phyloP scores from a whole-genome alignment of 2,113 vertebrate species.

The Fregetta grallaria region DNA sequence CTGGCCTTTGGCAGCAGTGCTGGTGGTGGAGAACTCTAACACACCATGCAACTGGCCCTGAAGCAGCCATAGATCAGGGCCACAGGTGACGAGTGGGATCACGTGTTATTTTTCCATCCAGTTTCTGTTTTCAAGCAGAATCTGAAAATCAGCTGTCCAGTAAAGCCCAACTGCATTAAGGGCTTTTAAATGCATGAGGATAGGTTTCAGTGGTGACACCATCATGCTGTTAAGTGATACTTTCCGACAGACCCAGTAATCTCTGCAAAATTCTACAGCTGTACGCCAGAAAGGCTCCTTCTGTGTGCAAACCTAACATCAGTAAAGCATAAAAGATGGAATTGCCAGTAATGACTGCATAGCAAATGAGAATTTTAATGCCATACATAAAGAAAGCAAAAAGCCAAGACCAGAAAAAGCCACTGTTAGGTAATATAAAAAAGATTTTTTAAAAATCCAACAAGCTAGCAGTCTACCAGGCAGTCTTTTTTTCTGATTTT shows the following conservation, averaged over 20 bases:
- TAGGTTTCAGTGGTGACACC: not conserved
- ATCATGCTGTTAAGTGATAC: not conserved
- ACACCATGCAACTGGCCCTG: not conserved
- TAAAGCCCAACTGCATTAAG: not conserved
- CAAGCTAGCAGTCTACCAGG: not conserved
- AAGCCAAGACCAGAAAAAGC: not conserved
- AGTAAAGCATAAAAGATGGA: not conserved
- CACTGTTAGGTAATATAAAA: not conserved
- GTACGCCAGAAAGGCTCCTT: not conserved
- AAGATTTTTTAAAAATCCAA: not conserved
- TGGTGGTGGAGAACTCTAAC: not conserved
- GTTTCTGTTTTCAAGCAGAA: not conserved
- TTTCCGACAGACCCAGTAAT: not conserved
- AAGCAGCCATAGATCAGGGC: not conserved
- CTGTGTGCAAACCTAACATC: not conserved
- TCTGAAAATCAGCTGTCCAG: not conserved
- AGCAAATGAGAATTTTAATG: not conserved
- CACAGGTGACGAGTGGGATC: rapidly evolving
- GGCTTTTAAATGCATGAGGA: not conserved
- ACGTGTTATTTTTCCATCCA: not conserved
- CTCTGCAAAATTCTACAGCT: not conserved
- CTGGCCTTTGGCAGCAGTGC: not conserved
- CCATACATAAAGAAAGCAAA: not conserved
- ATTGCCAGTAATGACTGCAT: not conserved
- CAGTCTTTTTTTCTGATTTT: not conserved